Evolutionary conservation across 2,888 invertebrate genomes (phyloP), one percentile per base, ranked within the genome.

Genomic region (Cataglyphis altisquamis): DNA sequence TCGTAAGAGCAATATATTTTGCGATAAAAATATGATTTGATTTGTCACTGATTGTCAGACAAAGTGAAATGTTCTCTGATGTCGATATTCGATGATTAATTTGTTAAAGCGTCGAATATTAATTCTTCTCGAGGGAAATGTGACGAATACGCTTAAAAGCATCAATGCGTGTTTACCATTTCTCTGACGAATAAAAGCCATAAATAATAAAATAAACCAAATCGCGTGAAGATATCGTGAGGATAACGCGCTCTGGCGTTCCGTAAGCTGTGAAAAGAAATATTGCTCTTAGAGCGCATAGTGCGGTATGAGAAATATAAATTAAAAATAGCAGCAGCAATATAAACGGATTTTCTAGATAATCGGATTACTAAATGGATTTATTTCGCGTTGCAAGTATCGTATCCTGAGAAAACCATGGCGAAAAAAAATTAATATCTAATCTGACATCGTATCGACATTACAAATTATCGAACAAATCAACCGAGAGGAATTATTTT

Each of bases 311-410:
- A 72, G 72, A 80, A 72, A 80, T 80, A 80, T 80, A 80, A 80
- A 80, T 80, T 80, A 80, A 80, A 80, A 80, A 72, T 80, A 80
- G 78, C 72, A 80, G 78, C 78, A 36, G 78, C 72, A 80, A 80
- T 80, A 80, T 80, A 80, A 80, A 80, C 72, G 72, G 45, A 72
- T 72, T 80, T 80, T 80, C 60, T 72, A 60, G 60, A 80, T 80
- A 80, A 80, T 80, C 78, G 72, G 78, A 60, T 80, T 80, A 80
- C 36, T 80, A 72, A 72, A 72, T 80, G 78, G 72, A 80, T 80
- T 80, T 80, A 80, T 80, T 72, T 62, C 36, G 12, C 60, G n/a
- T 52, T 48, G 32, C 32, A 45, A 36, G 36, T 21, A 72, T 78
- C 32, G 70, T 70, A 45, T 48, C 45, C 21, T 32, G 25, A n/a